Conservation (phyloP, 2,113 vertebrate genomes). For the Cygnus atratus region DNA sequence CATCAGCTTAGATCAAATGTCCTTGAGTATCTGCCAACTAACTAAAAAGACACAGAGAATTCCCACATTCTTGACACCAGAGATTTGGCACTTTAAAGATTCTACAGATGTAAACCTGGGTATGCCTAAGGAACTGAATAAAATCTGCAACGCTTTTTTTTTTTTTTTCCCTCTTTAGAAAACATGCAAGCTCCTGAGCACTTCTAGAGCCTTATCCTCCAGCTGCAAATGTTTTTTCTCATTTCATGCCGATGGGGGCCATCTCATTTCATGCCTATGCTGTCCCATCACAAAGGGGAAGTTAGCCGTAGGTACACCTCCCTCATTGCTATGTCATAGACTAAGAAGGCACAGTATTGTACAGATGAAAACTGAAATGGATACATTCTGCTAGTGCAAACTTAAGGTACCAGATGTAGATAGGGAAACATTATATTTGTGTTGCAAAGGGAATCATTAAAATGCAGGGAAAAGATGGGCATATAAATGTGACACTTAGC, state of each 20-base stretch:
- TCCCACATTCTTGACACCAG: background rate
- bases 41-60: background rate
- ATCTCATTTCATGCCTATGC: too few relatives aligned
- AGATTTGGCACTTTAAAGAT: background rate
- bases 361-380: background rate
- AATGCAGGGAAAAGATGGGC: background rate
- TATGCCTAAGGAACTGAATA: background rate
- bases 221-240: background rate
- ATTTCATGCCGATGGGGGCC: too few relatives aligned
- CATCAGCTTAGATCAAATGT: background rate
- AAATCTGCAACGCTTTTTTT: background rate
- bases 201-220: background rate
- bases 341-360: background rate
- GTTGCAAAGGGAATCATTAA: background rate
- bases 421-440: background rate
- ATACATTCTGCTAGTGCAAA: background rate
- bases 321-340: background rate
- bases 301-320: background rate
- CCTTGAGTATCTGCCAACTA: background rate
- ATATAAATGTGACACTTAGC: background rate
- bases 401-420: background rate
- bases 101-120: background rate
- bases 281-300: background rate
- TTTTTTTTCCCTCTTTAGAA: background rate
- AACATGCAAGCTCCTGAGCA: background rate